phyloP scores from a whole-genome alignment of 2,888 invertebrate species.

The Hipparchia semele region DNA sequence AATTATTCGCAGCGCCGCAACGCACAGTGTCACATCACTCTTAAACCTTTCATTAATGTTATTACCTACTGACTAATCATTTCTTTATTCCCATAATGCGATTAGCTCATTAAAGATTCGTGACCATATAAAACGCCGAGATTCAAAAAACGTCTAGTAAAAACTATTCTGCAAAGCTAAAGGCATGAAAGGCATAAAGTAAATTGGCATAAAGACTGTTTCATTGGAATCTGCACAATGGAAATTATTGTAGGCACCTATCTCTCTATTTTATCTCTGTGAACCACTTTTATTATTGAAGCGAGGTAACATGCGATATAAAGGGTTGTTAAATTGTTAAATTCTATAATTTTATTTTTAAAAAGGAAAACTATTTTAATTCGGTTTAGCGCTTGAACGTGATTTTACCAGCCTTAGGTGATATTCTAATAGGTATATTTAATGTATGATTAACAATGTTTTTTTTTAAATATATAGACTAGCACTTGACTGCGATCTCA shows the following conservation, averaged over 20 bases:
- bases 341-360: no score
- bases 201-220: conserved; percentile 1
- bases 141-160: not conserved
- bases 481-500: no score
- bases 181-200: conserved; percentile 6
- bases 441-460: no score
- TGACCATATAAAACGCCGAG: not conserved
- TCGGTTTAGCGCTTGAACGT: no score
- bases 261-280: not conserved
- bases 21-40: no score
- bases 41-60: no score
- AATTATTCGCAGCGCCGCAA: no score
- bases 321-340: not conserved
- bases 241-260: not conserved
- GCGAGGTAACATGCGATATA: not conserved
- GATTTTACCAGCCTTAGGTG: no score
- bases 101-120: not conserved
- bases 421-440: no score
- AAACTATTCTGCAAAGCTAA: not conserved
- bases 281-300: not conserved
- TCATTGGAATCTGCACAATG: conserved; percentile 2
- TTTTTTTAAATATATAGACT: no score
- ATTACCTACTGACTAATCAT: no score
- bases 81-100: not conserved
- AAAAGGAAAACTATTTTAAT: no score